Evolutionary conservation across 2,888 invertebrate genomes (phyloP), one percentile per base, ranked within the genome.

Genomic region (Heteromurus nitidus): DNA sequence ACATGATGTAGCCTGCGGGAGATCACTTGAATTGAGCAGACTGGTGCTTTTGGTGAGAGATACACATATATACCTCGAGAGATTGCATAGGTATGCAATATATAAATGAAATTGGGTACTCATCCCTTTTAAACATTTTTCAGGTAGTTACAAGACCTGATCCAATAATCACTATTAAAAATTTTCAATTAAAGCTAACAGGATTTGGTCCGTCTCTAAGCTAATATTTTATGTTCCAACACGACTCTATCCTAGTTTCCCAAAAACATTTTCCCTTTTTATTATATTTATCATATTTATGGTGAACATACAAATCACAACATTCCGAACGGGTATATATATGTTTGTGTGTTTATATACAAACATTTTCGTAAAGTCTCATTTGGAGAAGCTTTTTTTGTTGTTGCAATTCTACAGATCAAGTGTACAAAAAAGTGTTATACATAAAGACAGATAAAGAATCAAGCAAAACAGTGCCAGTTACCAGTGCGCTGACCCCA

Each of bases 101-200:
- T 28, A 31, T 28, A 28, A n/a, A 62, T 20, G 31, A 31, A n/a
- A 26, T 16, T 30, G 13, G 2, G 62, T 28, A 28, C 36, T 36
- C 5, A 26, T 36, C 5, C 64, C 20, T 26, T 26, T 42, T 70
- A 58, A 58, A 36, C 13, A 36, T 36, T 70, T 42, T 70, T 24
- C 18, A 18, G 58, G 62, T 47, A 47, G 28, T 26, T 13, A 60
- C 7, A 60, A 36, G 9, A 31, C 18, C 60, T 74, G 65, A 44
- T 74, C 74, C 74, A 74, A 64, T 53, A 74, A 74, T 64, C 31
- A 11, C 36, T 53, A 22, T 31, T 50, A 74, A n/a, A n/a, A 73
- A 65, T 55, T 75, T 68, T 68, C 69, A 76, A 76, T 76, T 76
- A 76, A 31, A 60, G 26, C 69, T 68, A 69, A 69, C 76, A 76